These are phyloP conservation scores for Drosophila serrata DNA, from an alignment of 1,140 invertebrate species.

Conservation along the genomic window DNA sequence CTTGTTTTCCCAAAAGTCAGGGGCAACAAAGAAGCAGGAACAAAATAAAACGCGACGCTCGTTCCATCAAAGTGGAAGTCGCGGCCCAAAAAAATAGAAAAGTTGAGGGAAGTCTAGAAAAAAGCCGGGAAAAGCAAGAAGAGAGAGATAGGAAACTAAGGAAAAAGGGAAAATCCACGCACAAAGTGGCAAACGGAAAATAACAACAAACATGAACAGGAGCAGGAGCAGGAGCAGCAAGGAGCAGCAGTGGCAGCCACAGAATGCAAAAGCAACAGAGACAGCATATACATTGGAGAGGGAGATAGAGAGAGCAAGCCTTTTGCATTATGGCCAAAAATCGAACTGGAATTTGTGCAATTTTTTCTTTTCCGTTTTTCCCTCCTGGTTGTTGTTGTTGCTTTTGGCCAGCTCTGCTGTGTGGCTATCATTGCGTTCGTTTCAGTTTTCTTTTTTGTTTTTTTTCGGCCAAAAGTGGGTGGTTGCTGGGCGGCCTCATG, in stretches of 20 bases:
- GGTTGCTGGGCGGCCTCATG: slow-evolving; percentile 48
- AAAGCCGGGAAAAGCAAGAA: slow-evolving; percentile 21
- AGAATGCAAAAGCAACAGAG: slow-evolving; percentile 24
- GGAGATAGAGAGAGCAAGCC: neutral
- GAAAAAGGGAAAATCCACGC: slow-evolving; percentile 64
- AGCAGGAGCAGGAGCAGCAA: neutral
- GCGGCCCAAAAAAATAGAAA: slow-evolving; percentile 24
- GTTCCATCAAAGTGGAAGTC: slow-evolving; percentile 61
- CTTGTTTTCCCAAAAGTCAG: slow-evolving; percentile 46
- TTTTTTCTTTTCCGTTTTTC: slow-evolving; percentile 43
- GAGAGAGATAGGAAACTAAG: slow-evolving; percentile 18
- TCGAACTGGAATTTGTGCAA: slow-evolving; percentile 75
- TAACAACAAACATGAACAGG: slow-evolving; percentile 30
- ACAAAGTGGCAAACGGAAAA: slow-evolving; percentile 72
- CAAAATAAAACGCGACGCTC: slow-evolving; percentile 28
- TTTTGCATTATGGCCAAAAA: slow-evolving; percentile 78
- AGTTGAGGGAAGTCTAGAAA: slow-evolving; percentile 17
- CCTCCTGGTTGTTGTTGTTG: slow-evolving; percentile 21
- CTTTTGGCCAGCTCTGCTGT: slow-evolving; percentile 42
- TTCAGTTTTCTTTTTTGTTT: slow-evolving; percentile 17
- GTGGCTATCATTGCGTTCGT: slow-evolving; percentile 70
- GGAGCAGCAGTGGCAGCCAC: neutral
- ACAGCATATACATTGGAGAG: slow-evolving; percentile 2
- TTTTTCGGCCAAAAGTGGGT: slow-evolving; percentile 22
- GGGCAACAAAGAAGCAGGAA: slow-evolving; percentile 36